Evolutionary conservation across 2,797 vertebrate species (phyloP).

Genomic region (Aldrovandia affinis): DNA sequence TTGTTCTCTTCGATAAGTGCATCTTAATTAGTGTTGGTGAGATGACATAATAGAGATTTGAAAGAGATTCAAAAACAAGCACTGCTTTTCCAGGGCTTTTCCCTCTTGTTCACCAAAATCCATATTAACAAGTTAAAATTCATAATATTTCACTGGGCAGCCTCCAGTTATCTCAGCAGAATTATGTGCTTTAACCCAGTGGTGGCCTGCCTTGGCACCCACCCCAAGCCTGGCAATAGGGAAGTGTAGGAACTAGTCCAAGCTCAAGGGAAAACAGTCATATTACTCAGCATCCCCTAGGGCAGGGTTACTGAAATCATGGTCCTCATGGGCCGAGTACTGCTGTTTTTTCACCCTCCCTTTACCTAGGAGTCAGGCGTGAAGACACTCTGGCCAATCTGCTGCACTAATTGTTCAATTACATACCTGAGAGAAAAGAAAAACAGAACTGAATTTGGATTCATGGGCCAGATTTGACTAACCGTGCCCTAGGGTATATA

Average conservation of each 20-base stretch:
- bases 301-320: too few relatives aligned
- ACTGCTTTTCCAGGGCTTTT: background rate
- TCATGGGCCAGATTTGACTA: too few relatives aligned
- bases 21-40: background rate
- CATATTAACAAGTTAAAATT: background rate
- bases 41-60: background rate
- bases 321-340: too few relatives aligned
- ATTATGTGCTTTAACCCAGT: background rate
- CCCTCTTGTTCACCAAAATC: background rate
- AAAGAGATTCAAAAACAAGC: background rate
- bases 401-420: too few relatives aligned
- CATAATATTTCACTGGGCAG: background rate
- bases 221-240: background rate
- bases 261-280: background rate
- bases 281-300: background rate
- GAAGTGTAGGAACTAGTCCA: background rate
- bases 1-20: slow-evolving; percentile 15
- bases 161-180: background rate
- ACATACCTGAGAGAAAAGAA: too few relatives aligned
- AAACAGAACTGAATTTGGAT: too few relatives aligned
- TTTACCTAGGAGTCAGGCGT: too few relatives aligned
- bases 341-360: too few relatives aligned
- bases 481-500: background rate
- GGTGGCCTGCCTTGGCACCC: background rate
- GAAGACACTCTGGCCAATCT: too few relatives aligned